A percentile compares a stretch with the other conserved stretches of the same genome.
Evolutionary conservation across 2,113 vertebrate species (phyloP).

Genomic region (Entelurus aequoreus): DNA sequence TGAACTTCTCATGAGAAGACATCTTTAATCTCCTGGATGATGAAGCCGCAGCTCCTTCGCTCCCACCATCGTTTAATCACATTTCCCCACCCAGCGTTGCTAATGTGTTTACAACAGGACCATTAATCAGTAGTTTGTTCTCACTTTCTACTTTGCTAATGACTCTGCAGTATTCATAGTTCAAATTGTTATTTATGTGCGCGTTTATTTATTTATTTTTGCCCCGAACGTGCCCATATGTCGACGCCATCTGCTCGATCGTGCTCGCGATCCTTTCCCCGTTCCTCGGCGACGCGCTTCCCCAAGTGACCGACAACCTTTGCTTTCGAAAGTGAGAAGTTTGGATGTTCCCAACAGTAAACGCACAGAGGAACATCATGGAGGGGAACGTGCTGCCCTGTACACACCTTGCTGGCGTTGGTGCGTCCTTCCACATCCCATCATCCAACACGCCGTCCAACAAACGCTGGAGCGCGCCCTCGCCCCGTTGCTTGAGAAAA

Average conservation of each 20-base stretch:
- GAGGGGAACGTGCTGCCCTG: neutral
- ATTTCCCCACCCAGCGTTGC: too few species aligned
- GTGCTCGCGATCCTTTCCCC: constrained; percentile 29
- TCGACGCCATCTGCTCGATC: constrained; percentile 64
- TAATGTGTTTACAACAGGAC: too few species aligned
- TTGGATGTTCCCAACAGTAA: neutral
- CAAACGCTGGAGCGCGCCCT: constrained; percentile 18
- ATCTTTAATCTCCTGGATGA: too few species aligned
- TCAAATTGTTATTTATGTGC: constrained; percentile 55
- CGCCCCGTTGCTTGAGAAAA: constrained; percentile 25
- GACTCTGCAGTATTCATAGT: constrained; percentile 50
- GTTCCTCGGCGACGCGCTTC: constrained; percentile 23
- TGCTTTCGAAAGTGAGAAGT: constrained; percentile 8
- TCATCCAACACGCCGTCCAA: constrained; percentile 8
- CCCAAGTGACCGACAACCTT: constrained; percentile 21
- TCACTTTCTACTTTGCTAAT: constrained; percentile 39
- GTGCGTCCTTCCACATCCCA: neutral
- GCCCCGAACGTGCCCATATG: constrained; percentile 69
- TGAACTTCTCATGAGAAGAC: too few species aligned
- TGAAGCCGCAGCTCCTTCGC: too few species aligned
- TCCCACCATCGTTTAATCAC: too few species aligned
- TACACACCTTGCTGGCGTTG: constrained; percentile 12
- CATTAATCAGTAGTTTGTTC: constrained; percentile 6
- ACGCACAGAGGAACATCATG: neutral
- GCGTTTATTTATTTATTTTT: constrained; percentile 62